Conservation (phyloP, 2,888 invertebrate species). For the Tetropium fuscum region DNA sequence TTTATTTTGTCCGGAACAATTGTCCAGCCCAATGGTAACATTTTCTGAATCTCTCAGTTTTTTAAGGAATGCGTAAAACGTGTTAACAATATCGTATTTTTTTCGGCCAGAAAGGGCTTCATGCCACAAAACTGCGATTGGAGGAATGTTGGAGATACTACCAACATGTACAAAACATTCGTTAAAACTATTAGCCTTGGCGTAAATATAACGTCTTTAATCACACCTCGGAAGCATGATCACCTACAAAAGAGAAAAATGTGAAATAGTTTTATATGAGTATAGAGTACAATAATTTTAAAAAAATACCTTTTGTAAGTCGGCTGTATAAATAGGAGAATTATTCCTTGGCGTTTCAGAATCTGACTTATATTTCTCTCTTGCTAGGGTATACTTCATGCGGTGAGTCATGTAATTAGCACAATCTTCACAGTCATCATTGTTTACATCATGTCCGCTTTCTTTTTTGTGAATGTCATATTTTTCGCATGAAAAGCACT, state of each 20-base stretch:
- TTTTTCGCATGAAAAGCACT: slow-evolving; percentile 15
- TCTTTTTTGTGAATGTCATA: slow-evolving; percentile 8
- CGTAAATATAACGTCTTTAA: slow-evolving; percentile 32
- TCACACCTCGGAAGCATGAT: slow-evolving; percentile 28
- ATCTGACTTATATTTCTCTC: neutral
- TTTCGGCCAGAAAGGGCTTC: slow-evolving; percentile 23
- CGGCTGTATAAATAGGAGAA: slow-evolving; percentile 5
- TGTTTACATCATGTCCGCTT: slow-evolving; percentile 1
- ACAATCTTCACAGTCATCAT: neutral
- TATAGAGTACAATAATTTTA: neutral
- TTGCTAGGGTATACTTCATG: slow-evolving; percentile 2
- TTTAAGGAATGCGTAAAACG: slow-evolving; percentile 24
- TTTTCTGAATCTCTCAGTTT: slow-evolving; percentile 17
- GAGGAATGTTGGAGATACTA: slow-evolving; percentile 10
- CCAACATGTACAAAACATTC: slow-evolving; percentile 24
- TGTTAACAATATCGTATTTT: slow-evolving; percentile 29
- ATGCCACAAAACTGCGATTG: slow-evolving; percentile 28
- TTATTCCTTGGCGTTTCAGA: neutral
- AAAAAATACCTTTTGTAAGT: slow-evolving; percentile 20
- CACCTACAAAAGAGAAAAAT: too few relatives aligned
- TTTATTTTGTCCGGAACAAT: slow-evolving; percentile 31
- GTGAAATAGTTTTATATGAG: neutral
- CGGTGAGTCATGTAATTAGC: neutral
- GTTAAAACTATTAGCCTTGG: slow-evolving; percentile 31
- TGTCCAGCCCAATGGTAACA: slow-evolving; percentile 31